These are phyloP conservation scores for Watsonalla binaria DNA, from an alignment of 2,888 invertebrate genomes.

Conservation along the genomic window DNA sequence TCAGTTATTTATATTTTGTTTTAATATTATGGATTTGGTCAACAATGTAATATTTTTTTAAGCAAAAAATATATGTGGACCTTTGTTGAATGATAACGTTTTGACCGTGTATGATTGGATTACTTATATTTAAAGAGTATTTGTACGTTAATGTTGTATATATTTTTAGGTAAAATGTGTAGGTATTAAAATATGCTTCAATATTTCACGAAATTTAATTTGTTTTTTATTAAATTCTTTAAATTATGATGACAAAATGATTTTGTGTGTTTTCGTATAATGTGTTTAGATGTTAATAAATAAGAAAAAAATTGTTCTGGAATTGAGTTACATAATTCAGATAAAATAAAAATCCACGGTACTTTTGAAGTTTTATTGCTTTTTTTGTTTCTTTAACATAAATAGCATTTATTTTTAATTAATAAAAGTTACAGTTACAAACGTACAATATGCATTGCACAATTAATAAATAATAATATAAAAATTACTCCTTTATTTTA, in stretches of 20 bases:
- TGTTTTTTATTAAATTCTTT: too few relatives aligned
- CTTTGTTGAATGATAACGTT: not conserved
- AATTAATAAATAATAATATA: conserved; percentile 76
- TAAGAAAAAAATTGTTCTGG: not conserved
- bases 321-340: not conserved
- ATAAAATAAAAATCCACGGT: conserved; percentile 50
- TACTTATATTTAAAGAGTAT: too few relatives aligned
- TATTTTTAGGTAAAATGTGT: too few relatives aligned
- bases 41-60: not conserved
- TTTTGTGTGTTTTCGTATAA: too few relatives aligned
- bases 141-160: too few relatives aligned
- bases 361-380: conserved; percentile 75
- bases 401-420: conserved; percentile 77
- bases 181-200: too few relatives aligned
- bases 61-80: not conserved
- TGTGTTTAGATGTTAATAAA: not conserved
- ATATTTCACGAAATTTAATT: too few relatives aligned
- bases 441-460: conserved; percentile 74
- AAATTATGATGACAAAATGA: too few relatives aligned
- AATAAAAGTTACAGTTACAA: conserved; percentile 76
- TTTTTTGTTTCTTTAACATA: conserved; percentile 77
- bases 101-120: too few relatives aligned
- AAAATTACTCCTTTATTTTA: conserved; percentile 66
- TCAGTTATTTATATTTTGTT: too few relatives aligned
- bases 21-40: not conserved